Base-by-base conservation (phyloP, 2,113 vertebrate species). In the Myocastor coypus region DNA sequence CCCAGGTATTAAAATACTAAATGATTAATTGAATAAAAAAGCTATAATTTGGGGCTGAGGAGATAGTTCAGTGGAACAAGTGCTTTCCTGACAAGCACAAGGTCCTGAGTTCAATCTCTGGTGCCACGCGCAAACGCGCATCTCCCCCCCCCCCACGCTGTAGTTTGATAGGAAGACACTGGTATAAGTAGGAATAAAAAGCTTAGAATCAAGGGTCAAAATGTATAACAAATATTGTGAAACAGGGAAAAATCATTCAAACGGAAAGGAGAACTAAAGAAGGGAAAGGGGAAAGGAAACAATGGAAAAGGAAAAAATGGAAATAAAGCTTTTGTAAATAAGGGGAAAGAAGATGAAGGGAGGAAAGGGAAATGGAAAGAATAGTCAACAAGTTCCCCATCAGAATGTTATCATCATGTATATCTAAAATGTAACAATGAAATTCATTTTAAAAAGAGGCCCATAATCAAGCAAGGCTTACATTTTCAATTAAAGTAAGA, bases 401-500 rank as follows among this genome's bases (percentile, higher is more conserved):
- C n/a, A 71, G 69, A 40, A 73, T 73, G 37, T 73, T 73, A 40
- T 40, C 69, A 73, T 40, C 40, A 40, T 73, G 34, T 22, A 37
- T 37, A 71, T 71, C n/a, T 71, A 71, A 37, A 69, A 71, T 71
- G 37, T 73, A 40, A 22, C 37, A 40, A 40, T 40, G 42, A 26
- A 75, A 75, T 75, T 26, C 26, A 75, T 75, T 42, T 75, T 75
- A 26, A 75, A 46, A 50, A 75, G 40, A 46, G n/a, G 42, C 28
- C 22, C 75, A 78, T 78, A 78, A 50, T 78, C 26, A 77, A 46
- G 24, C 69, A 71, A 73, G 69, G 37, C 20, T 82, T 88, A 78
- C 82, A 97, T 80, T 90, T 92, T 95, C 63, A 93, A 89, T 73
- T 64, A 97, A 96, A 94, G 94, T 83, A 92, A 95, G 87, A 59